Base-by-base conservation (phyloP, 2,888 invertebrate genomes). In the Metopia argyrocephala region DNA sequence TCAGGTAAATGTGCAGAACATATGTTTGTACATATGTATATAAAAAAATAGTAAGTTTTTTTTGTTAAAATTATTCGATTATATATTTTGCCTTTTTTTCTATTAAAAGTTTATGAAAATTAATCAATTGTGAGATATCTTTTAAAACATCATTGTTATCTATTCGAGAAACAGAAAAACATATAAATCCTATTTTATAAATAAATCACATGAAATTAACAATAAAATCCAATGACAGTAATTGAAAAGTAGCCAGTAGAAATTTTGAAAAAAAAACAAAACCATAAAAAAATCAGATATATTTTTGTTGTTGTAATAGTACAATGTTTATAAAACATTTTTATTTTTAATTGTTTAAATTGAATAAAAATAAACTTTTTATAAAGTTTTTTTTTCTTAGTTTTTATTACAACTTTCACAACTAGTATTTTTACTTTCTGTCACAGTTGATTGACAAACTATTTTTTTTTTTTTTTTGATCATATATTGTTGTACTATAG, bases 371-470 rank as follows among this genome's bases (percentile, higher is more conserved):
- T 38, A 12, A 12, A 38, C 15, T 38, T 38, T 38, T 9, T 38
- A 38, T 38, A 12, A 12, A 12, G 15, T 38, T 38, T 38, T 38
- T 38, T 38, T 9, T 61, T 18, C 45, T 45, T 45, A 12, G 5
- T 4, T 46, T 61, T 62, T 56, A 28, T 21, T 73, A 57, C 48
- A 73, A 78, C 78, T 78, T 78, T 78, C 78, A 69, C 78, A 62
- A 57, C 56, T 15, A 50, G 56, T 56, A 15, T 50, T 56, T 54
- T 66, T 52, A 73, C 73, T 78, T 78, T 62, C 64, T 59, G 74
- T 57, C 57, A 64, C 73, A 69, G 57, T 54, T 79, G 79, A 74
- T 79, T 79, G 79, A 79, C 64, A 74, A 74, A 57, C 27, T 46
- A 15, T 50, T 18, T 27, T 46, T 46, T 48, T 48, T 5, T 1